Base-by-base conservation (phyloP, 2,797 vertebrate genomes). In the Periparus ater region DNA sequence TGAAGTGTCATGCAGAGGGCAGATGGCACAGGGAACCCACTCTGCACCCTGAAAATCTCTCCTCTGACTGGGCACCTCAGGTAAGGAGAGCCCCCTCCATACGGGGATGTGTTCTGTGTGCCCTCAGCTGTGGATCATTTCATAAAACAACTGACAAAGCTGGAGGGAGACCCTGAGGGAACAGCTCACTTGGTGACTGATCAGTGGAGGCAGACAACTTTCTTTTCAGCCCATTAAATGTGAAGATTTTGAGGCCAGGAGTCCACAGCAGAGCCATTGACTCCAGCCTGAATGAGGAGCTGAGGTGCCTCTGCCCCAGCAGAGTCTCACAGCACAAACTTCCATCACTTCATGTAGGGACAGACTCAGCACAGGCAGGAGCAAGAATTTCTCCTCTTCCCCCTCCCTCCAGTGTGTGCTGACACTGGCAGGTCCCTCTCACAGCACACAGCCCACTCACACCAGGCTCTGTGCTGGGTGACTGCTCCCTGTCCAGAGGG, bases 41-140 rank as follows among this genome's bases (percentile, higher is more conserved):
- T 61, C 51, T 65, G 51, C 58, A 67, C 66, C 51, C 61, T 34
- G 17, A 45, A 79, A 68, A 68, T 8, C 9, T 32, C 32, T 32
- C 26, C 30, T 73, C 55, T 73, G 34, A 58, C n/a, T 16, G 19
- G 23, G 12, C 1, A 61, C 29, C 65, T 26, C 42, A 21, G 34
- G 23, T 5, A 21, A 44, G 50, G n/a, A 72, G 47, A 38, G 27
- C 26, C n/a, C 36, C 60, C 23, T 7, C 60, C 9, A 1, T 2
- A 8, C 0, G 2, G 48, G 5, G 51, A 44, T 0, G 0, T 6
- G 10, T 2, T 19, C 27, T 0, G 5, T 11, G 47, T 23, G 34
- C 3, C 3, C 27, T 50, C 55, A 57, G 38, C 63, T 53, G 54
- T 29, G 40, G 44, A 10, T 23, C 0, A 3, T 17, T 48, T 16